Evolutionary conservation across 37 sponge, comb jelly and placozoan species (phyloP).

Genomic region (Oopsacas minuta): DNA sequence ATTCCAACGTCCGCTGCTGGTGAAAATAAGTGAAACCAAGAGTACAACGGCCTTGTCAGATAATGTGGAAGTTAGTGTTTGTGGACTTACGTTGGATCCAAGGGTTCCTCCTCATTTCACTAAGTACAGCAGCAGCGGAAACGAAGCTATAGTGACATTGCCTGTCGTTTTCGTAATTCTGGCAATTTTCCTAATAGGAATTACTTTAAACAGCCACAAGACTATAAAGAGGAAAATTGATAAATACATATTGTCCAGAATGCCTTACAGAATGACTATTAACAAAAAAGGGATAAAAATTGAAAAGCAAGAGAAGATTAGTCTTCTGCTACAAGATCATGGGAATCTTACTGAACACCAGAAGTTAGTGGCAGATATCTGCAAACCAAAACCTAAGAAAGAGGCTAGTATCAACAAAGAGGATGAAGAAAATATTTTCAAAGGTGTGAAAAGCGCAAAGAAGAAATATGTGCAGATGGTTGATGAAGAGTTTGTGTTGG

Average conservation of each 20-base stretch:
- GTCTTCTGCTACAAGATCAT: neutral
- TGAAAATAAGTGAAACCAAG: neutral
- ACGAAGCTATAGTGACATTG: neutral
- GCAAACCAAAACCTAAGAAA: neutral
- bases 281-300: neutral
- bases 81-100: conserved; percentile 13
- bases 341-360: neutral
- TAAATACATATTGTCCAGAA: neutral
- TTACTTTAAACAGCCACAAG: neutral
- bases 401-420: neutral
- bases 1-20: neutral
- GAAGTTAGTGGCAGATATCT: neutral
- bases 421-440: neutral
- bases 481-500: neutral
- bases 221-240: neutral
- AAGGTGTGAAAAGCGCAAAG: neutral
- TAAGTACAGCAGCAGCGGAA: no score
- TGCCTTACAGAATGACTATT: neutral
- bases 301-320: neutral
- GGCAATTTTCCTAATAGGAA: neutral
- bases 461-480: neutral
- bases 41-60: neutral
- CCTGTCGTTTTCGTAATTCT: neutral
- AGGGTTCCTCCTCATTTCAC: neutral
- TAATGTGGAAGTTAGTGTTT: neutral